Base-by-base conservation (phyloP, 2,113 vertebrate genomes). In the Rhinopomastus cyanomelas region DNA sequence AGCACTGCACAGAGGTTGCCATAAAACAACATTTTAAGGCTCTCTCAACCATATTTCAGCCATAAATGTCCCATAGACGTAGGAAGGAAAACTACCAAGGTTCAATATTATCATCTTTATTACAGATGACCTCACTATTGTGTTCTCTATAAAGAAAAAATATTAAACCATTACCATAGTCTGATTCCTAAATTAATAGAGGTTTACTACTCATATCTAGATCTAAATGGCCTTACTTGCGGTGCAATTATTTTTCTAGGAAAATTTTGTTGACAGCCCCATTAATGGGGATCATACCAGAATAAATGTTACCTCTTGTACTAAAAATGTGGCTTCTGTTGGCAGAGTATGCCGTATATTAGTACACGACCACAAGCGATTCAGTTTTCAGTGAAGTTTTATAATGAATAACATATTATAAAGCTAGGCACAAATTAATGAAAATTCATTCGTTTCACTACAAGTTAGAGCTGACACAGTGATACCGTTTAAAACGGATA, bases 121-220 rank as follows among this genome's bases (percentile, higher is more conserved):
- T 97, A 96, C 97, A 96, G 97, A 97, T 98, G 98, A 98, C 97
- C 97, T 98, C 98, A 98, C 97, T 97, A 98, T 98, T 98, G 97
- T 98, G 97, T 97, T 97, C 97, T 94, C 97, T 96, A 97, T 97
- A 97, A 98, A 98, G 96, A 97, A 98, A 97, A 98, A 97, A 98
- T 97, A 98, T 98, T 97, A 98, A 97, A 97, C 95, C 96, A 97
- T 97, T 97, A 98, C 97, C 96, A 91, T 75, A 96, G 85, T 94
- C 95, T 95, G 95, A 97, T 95, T 95, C 95, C 96, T 98, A 97
- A 98, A 98, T 98, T 98, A 97, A 96, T 96, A 90, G 82, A 97
- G 96, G 97, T 97, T 98, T 97, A 98, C 61, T 89, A 88, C 89
- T 95, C 96, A 89, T 96, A 97, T 97, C 94, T 93, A 90, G 95